A percentile compares a stretch with the other conserved stretches of the same genome.
Conservation (phyloP, 2,113 vertebrate species). For the Actenoides lindsayi region DNA sequence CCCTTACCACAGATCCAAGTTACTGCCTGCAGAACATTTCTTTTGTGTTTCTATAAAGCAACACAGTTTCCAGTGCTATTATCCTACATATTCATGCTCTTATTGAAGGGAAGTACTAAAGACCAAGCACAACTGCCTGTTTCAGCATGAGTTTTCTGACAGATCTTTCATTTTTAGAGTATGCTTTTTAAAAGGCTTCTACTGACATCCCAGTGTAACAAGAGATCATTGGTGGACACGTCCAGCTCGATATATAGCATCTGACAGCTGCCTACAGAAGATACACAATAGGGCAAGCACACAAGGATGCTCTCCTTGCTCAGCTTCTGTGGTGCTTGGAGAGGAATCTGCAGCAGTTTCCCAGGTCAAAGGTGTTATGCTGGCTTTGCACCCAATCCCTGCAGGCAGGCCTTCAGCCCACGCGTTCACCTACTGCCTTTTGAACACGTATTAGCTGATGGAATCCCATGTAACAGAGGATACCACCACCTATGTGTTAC, state of each 20-base stretch:
- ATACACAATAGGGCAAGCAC: neutral
- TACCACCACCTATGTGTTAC: neutral
- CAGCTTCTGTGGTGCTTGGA: neutral
- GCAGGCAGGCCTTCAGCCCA: neutral
- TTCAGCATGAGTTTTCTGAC: neutral
- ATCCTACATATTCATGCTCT: neutral
- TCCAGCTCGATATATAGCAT: neutral
- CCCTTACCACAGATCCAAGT: neutral
- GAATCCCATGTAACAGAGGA: neutral
- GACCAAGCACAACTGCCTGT: neutral
- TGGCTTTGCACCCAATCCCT: neutral
- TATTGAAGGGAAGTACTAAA: rapidly evolving
- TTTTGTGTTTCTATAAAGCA: neutral
- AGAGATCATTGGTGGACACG: neutral
- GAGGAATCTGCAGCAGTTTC: neutral
- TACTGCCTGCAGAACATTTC: neutral
- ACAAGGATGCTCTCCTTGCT: neutral
- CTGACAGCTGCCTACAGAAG: neutral
- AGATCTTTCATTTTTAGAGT: neutral
- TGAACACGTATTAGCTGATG: neutral
- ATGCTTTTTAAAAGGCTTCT: neutral
- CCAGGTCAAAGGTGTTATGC: rapidly evolving
- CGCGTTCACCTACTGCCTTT: neutral
- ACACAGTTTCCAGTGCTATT: neutral
- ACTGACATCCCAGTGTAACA: neutral